Percentiles rank a stretch among this genome's conserved stretches.
These are phyloP conservation scores for Pimephales promelas DNA, from an alignment of 2,113 vertebrate species.

Conservation along the genomic window DNA sequence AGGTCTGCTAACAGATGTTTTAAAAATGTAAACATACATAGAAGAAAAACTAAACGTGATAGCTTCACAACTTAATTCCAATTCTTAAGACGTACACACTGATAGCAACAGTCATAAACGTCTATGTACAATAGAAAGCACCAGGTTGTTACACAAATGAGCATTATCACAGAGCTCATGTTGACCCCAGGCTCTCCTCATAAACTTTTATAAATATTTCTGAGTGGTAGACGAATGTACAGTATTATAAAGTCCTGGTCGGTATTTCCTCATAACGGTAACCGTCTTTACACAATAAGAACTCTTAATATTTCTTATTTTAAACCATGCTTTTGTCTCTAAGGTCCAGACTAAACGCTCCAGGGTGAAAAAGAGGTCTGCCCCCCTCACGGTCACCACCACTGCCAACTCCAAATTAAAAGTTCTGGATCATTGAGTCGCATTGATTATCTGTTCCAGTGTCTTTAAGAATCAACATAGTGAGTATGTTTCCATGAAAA, in stretches of 20 bases:
- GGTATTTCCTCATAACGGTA: slow-evolving; percentile 19
- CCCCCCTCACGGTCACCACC: background rate
- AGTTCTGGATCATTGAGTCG: slow-evolving; percentile 3
- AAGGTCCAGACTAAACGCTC: slow-evolving; percentile 12
- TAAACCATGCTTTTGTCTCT: slow-evolving; percentile 64
- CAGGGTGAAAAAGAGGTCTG: slow-evolving; percentile 6
- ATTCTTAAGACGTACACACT: slow-evolving; percentile 45
- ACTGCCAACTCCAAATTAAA: background rate
- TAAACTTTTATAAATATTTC: slow-evolving; percentile 33
- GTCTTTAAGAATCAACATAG: slow-evolving; percentile 2
- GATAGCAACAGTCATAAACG: slow-evolving; percentile 47
- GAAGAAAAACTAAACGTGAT: slow-evolving; percentile 25
- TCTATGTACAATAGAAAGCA: slow-evolving; percentile 44
- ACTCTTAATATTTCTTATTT: slow-evolving; percentile 58
- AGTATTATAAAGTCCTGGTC: slow-evolving; percentile 30
- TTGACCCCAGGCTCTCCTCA: slow-evolving; percentile 23
- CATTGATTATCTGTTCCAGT: slow-evolving; percentile 21
- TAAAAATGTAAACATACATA: slow-evolving; percentile 65
- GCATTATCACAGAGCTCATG: slow-evolving; percentile 1
- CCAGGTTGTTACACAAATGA: slow-evolving; percentile 47
- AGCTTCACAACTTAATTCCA: slow-evolving; percentile 29
- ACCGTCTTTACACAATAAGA: slow-evolving; percentile 51
- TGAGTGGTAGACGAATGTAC: background rate
- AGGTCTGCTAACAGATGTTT: slow-evolving; percentile 56
- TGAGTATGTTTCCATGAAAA: background rate